These are phyloP conservation scores for Disparrhopalites patrizii DNA, from an alignment of 2,888 invertebrate species.

Conservation along the genomic window DNA sequence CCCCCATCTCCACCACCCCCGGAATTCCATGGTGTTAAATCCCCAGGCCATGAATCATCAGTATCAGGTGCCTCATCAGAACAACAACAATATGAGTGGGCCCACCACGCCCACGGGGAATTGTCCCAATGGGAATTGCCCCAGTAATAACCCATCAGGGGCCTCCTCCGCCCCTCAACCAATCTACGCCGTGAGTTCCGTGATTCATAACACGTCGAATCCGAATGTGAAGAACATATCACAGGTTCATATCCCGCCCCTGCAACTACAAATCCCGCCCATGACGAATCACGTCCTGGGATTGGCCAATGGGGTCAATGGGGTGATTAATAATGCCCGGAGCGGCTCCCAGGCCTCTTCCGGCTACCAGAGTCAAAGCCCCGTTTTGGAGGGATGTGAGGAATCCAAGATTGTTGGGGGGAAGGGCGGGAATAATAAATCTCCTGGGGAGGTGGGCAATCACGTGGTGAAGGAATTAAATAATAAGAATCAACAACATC, in stretches of 20 bases:
- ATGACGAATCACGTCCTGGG: conserved; percentile 15
- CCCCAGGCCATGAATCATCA: conserved; percentile 43
- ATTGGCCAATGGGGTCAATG: conserved; percentile 6
- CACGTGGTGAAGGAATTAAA: no score
- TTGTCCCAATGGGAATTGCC: background rate
- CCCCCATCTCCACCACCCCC: conserved; percentile 38
- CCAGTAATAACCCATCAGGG: conserved; percentile 10
- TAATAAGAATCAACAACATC: conserved; percentile 16
- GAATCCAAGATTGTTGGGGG: no score
- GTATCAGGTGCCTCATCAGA: conserved; percentile 44
- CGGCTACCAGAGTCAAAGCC: conserved; percentile 48
- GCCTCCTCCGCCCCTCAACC: conserved; percentile 30
- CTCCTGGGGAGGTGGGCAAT: conserved; percentile 15
- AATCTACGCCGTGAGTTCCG: conserved; percentile 46
- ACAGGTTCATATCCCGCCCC: conserved; percentile 36
- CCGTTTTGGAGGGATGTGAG: conserved; percentile 46
- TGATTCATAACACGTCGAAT: conserved; percentile 45
- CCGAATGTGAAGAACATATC: conserved; percentile 48
- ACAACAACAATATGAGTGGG: conserved; percentile 12
- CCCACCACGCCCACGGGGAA: background rate
- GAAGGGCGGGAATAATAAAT: conserved; percentile 21
- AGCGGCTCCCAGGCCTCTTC: conserved; percentile 47
- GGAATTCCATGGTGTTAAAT: conserved; percentile 36
- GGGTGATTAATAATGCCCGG: conserved; percentile 33
- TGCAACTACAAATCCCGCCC: conserved; percentile 39